These are phyloP conservation scores for Steatornis caripensis DNA, from an alignment of 2,113 vertebrate species.

Conservation along the genomic window DNA sequence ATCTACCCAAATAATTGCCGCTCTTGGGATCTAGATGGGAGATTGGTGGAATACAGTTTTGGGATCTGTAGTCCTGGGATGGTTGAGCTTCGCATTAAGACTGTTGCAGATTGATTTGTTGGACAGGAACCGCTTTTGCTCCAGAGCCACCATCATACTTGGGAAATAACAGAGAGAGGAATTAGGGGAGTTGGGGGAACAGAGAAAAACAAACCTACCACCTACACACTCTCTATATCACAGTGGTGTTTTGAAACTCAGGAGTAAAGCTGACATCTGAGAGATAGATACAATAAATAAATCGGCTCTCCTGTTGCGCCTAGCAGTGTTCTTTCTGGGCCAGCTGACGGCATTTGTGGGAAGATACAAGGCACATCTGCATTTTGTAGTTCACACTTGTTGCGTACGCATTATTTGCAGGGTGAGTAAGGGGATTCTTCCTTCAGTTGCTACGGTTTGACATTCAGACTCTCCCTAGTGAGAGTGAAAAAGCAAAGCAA, in stretches of 20 bases:
- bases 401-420: background rate
- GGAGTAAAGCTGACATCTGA: background rate
- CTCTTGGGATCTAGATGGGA: background rate
- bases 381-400: background rate
- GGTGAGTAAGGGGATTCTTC: background rate
- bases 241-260: background rate
- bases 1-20: background rate
- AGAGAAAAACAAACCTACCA: background rate
- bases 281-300: background rate
- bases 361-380: background rate
- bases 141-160: background rate
- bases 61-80: background rate
- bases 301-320: background rate
- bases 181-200: too few relatives aligned
- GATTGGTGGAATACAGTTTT: background rate
- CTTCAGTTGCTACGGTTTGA: background rate
- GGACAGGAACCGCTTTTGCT: background rate
- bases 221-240: background rate
- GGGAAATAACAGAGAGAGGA: background rate
- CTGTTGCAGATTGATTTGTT: background rate
- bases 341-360: background rate
- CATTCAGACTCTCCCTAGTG: background rate
- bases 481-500: background rate
- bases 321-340: background rate
- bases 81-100: background rate